Evolutionary conservation across 2,888 invertebrate genomes (phyloP).

Genomic region (Chouioia cunea): DNA sequence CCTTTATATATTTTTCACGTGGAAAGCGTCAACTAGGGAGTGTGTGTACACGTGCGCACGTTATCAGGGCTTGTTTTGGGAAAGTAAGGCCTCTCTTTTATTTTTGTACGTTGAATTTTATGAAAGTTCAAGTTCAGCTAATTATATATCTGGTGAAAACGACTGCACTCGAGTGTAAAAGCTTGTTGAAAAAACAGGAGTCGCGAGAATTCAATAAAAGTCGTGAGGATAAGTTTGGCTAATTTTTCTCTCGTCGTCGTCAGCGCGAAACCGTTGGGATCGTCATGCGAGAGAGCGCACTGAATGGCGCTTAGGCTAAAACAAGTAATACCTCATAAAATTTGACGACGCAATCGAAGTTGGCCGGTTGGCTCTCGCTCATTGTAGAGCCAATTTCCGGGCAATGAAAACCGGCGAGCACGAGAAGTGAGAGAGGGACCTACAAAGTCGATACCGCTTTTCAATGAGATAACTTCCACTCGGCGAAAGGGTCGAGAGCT

Average conservation of each 20-base stretch:
- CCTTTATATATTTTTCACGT: constrained; percentile 10
- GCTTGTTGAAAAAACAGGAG: constrained; percentile 1
- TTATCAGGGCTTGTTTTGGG: neutral
- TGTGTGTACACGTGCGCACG: neutral
- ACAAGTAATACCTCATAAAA: constrained; percentile 45
- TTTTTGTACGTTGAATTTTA: constrained; percentile 19
- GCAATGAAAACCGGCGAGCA: constrained; percentile 34
- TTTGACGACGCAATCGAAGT: constrained; percentile 43
- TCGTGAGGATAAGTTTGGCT: neutral
- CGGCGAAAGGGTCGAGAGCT: constrained; percentile 16
- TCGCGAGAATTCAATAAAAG: constrained; percentile 17
- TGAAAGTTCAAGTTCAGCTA: constrained; percentile 16
- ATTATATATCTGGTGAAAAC: constrained; percentile 4
- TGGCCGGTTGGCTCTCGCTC: constrained; percentile 14
- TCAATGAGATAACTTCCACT: constrained; percentile 42
- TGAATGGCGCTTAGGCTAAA: constrained; percentile 43
- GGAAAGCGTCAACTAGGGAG: constrained; percentile 10
- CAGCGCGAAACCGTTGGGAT: constrained; percentile 1
- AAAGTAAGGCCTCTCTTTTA: constrained; percentile 27
- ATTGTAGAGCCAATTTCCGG: constrained; percentile 40
- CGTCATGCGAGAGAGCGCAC: neutral
- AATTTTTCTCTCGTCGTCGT: constrained; percentile 9
- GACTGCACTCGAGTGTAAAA: constrained; percentile 7
- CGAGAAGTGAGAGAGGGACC: neutral
- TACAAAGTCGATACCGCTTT: constrained; percentile 16